Evolutionary conservation across 2,113 vertebrate genomes (phyloP).

Genomic region (Leptobrachium ailaonicum): DNA sequence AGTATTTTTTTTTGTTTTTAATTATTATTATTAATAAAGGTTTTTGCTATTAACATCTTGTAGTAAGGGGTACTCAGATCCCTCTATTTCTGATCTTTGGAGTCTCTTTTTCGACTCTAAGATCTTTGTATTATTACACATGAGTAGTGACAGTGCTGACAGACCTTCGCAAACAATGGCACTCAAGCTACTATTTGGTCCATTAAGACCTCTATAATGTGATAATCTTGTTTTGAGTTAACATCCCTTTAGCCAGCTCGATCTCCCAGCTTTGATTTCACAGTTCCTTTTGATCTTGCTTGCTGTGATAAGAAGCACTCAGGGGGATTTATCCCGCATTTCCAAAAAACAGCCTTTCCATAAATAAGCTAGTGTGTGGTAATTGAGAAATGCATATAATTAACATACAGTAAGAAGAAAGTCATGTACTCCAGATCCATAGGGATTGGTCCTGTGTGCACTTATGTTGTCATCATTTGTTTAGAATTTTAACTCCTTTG

Average conservation of each 20-base stretch:
- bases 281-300: constrained; percentile 29
- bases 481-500: too few relatives aligned
- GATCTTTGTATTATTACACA: too few relatives aligned
- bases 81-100: too few relatives aligned
- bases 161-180: background rate
- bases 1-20: too few relatives aligned
- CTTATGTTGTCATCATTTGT: background rate
- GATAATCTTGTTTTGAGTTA: constrained; percentile 15
- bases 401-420: constrained; percentile 11
- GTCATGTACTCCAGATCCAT: background rate
- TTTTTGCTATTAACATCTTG: too few relatives aligned
- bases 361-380: constrained; percentile 33
- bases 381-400: constrained; percentile 33
- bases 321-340: constrained; percentile 8
- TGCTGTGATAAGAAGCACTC: constrained; percentile 21
- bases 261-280: constrained; percentile 26
- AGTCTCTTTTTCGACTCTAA: too few relatives aligned
- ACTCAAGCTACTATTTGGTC: background rate
- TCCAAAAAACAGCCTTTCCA: constrained; percentile 18
- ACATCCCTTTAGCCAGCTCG: constrained; percentile 4
- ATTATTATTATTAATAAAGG: too few relatives aligned
- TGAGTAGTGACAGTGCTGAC: background rate
- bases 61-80: too few relatives aligned
- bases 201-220: background rate
- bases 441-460: background rate